These are phyloP conservation scores for Oscheius myriophilus DNA, from an alignment of 2,888 invertebrate genomes.

Conservation along the genomic window DNA sequence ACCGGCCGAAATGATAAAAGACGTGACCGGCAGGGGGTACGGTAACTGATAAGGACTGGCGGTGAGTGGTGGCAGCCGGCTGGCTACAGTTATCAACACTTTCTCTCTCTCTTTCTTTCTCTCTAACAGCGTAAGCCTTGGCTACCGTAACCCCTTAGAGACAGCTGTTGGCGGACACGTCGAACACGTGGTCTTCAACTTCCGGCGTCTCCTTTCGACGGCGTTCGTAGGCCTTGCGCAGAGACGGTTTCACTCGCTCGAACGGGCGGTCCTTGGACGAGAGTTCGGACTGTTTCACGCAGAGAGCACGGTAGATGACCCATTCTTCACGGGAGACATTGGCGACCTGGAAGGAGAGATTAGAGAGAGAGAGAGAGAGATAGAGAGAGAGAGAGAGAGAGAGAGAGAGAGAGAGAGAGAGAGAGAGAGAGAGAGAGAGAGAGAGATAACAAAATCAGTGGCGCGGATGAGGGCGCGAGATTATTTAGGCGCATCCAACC, in stretches of 20 bases:
- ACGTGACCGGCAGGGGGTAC: too few species aligned
- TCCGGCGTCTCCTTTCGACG: slow-evolving; percentile 29
- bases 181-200: slow-evolving; percentile 24
- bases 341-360: slow-evolving; percentile 41
- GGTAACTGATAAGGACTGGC: too few species aligned
- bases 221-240: slow-evolving; percentile 59
- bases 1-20: too few species aligned
- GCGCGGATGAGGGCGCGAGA: slow-evolving; percentile 9
- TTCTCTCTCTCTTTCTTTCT: too few species aligned
- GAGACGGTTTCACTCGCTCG: slow-evolving; percentile 60
- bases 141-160: too few species aligned
- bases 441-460: slow-evolving; percentile 15
- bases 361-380: too few species aligned
- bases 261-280: slow-evolving; percentile 61
- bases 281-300: slow-evolving; percentile 44
- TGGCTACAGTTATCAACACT: too few species aligned
- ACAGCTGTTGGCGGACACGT: slow-evolving; percentile 13
- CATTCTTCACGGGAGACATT: slow-evolving; percentile 55
- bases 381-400: background rate
- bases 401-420: too few species aligned
- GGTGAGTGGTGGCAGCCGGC: too few species aligned
- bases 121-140: too few species aligned
- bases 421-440: too few species aligned
- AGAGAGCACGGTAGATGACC: slow-evolving; percentile 48
- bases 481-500: too few species aligned